Evolutionary conservation across 2,888 invertebrate species (phyloP), one percentile per base, ranked within the genome.

Genomic region (Ganaspis brasiliensis): DNA sequence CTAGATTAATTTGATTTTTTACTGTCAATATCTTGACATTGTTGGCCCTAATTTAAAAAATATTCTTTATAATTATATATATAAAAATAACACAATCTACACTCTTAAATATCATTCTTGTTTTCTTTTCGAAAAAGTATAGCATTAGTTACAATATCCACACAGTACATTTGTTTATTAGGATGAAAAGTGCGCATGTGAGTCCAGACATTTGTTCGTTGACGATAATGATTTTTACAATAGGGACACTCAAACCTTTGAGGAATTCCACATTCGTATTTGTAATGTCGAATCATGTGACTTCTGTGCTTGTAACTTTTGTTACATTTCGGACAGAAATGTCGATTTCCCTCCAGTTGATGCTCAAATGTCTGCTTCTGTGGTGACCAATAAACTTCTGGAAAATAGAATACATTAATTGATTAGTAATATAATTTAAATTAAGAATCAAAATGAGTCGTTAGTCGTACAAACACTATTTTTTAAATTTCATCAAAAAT

Each of bases 221-320:
- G 90, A 21, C 91, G 85, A 12, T 91, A 79, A 75, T 88, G 87
- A 45, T 88, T 84, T 77, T 88, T 87, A 83, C 92, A 92, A 74
- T 89, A 89, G 0, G 89, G 89, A 75, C 92, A 92, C 75, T 87
- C 87, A 83, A 92, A 92, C 76, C 90, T 85, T 63, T 90, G 90
- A 0, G 87, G 86, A n/a, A 87, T 87, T 2, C 91, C 92, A 79
- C 92, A 92, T 80, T 92, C 92, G 82, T 90, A 91, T 78, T 84
- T 92, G 89, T 92, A 92, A 85, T 94, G 94, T 0, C 94, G 92
- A 81, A 93, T 93, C 86, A 95, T 91, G 84, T 94, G 94, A 10
- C 94, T 93, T 81, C 94, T 94, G 73, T 94, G 93, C 81, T 94
- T 92, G 88, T 94, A 94, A 82, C 92, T 93, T 86, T 94, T 93